Conservation (phyloP, 2,888 invertebrate species). For the Xestia rhomboidea region DNA sequence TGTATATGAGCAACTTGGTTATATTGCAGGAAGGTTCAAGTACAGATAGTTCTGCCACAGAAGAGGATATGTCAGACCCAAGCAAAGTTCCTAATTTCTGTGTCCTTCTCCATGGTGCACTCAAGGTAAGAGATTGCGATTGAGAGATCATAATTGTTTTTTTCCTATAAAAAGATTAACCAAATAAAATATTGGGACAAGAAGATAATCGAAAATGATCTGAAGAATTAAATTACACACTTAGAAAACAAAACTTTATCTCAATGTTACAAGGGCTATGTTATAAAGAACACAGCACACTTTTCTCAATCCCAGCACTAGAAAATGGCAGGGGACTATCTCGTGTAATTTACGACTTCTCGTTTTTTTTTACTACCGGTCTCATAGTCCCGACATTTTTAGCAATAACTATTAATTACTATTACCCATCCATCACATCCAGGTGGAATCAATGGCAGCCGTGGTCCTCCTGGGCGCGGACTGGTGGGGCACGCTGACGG, state of each 20-base stretch:
- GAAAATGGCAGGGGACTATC: neutral
- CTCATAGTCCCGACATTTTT: neutral
- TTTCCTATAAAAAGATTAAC: neutral
- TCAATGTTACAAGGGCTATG: neutral
- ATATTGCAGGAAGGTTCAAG: conserved; percentile 81
- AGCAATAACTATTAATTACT: too few relatives aligned
- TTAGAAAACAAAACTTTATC: neutral
- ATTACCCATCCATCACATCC: neutral
- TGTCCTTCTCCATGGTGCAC: conserved; percentile 97
- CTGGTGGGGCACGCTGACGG: conserved; percentile 98
- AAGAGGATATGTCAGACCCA: conserved; percentile 92
- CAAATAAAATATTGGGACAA: neutral
- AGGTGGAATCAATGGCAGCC: conserved; percentile 97
- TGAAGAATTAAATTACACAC: neutral
- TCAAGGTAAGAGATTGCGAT: conserved; percentile 91
- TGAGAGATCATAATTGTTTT: neutral
- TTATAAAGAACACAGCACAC: neutral
- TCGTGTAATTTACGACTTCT: neutral
- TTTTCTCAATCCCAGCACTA: neutral
- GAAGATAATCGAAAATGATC: neutral
- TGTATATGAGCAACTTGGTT: neutral
- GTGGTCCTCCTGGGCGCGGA: conserved; percentile 95
- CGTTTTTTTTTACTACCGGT: neutral
- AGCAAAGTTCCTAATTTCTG: conserved; percentile 97
- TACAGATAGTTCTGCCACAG: conserved; percentile 83